Conservation (phyloP, 2,113 vertebrate species). For the Litocranius walleri region DNA sequence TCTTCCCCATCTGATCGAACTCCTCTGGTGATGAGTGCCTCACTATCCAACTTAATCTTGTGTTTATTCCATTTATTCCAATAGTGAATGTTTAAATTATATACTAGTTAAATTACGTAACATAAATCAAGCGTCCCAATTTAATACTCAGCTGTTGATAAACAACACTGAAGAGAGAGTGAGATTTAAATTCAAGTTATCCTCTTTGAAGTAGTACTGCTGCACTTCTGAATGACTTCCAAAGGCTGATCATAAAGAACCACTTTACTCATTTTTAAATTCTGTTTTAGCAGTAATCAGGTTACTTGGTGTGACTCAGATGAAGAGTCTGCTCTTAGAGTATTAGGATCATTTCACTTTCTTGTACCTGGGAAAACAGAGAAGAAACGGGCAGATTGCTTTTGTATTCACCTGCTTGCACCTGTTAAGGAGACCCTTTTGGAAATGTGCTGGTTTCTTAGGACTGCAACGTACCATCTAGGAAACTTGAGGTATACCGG, state of each 20-base stretch:
- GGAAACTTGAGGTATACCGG: background rate
- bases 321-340: constrained; percentile 39
- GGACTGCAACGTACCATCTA: background rate
- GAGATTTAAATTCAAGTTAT: constrained; percentile 34
- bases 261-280: constrained; percentile 48
- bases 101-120: background rate
- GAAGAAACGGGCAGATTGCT: background rate
- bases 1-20: background rate
- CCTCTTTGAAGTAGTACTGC: constrained; percentile 27
- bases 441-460: background rate
- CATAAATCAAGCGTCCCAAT: background rate
- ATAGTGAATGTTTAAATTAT: background rate
- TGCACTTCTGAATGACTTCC: constrained; percentile 48
- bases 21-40: background rate
- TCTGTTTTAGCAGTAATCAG: constrained; percentile 26
- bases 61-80: constrained; percentile 23
- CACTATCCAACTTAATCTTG: background rate
- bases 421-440: background rate
- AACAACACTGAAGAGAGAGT: constrained; percentile 19
- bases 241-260: constrained; percentile 40
- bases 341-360: constrained; percentile 3
- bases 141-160: constrained; percentile 39
- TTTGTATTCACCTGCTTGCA: background rate
- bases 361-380: background rate
- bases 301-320: constrained; percentile 55